Conservation (phyloP, 2,113 vertebrate genomes). For the Xenopus tropicalis region UCB_Xtro_10.0 CM004446.2:127296001-127296500, state of each 20-base stretch:
- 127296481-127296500: background rate
- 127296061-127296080: background rate
- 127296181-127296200: constrained; percentile 2
- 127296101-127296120: background rate
- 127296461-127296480: background rate
- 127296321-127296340: constrained; percentile 20
- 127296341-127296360: constrained; percentile 29
- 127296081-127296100: background rate
- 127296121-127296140: background rate
- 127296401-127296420: constrained; percentile 7
- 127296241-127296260: constrained; percentile 8
- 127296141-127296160: background rate
- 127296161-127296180: constrained; percentile 4
- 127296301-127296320: constrained; percentile 41
- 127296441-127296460: constrained; percentile 40
- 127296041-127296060: no score
- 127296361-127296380: constrained; percentile 6
- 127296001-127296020: no score
- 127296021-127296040: no score
- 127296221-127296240: constrained; percentile 6
- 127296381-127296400: constrained; percentile 10
- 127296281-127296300: constrained; percentile 40
- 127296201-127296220: background rate
- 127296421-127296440: constrained; percentile 26
- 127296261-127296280: background rate